phyloP scores from a whole-genome alignment of 2,888 invertebrate species.

The Watsonalla cultraria region DNA sequence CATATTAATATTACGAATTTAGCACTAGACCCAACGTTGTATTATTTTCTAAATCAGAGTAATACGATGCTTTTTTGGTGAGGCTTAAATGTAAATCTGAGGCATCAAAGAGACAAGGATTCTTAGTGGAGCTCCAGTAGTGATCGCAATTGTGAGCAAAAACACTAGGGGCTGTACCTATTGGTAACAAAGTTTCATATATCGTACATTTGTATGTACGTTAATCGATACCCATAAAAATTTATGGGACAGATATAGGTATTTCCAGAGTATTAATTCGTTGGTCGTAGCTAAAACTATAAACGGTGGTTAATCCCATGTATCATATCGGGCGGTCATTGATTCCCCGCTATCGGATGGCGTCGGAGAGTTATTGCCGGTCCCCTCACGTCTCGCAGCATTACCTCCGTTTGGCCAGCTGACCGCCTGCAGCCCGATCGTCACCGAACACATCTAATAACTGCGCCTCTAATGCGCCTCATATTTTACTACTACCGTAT shows the following conservation, averaged over 20 bases:
- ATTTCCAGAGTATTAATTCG: conserved; percentile 71
- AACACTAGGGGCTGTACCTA: too few relatives aligned
- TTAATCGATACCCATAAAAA: conserved; percentile 40
- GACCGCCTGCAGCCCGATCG: conserved; percentile 9
- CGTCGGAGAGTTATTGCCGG: conserved; percentile 65
- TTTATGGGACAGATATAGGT: conserved; percentile 46
- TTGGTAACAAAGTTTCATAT: too few relatives aligned
- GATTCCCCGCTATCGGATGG: conserved; percentile 70
- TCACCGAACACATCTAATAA: conserved; percentile 29
- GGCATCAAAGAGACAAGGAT: too few relatives aligned
- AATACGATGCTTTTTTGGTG: too few relatives aligned
- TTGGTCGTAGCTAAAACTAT: conserved; percentile 64
- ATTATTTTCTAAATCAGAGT: too few relatives aligned
- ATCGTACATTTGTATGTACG: not conserved
- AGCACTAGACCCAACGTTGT: too few relatives aligned
- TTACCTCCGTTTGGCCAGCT: conserved; percentile 42
- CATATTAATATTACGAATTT: too few relatives aligned
- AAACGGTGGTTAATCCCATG: conserved; percentile 70
- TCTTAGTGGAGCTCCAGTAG: too few relatives aligned
- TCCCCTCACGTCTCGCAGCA: conserved; percentile 56
- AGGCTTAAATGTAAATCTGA: too few relatives aligned
- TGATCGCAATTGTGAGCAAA: too few relatives aligned
- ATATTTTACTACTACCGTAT: conserved; percentile 50
- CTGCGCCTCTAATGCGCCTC: conserved; percentile 56
- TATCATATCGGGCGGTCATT: conserved; percentile 75